Conservation (phyloP, 2,113 vertebrate species). For the Brachyistius frenatus region DNA sequence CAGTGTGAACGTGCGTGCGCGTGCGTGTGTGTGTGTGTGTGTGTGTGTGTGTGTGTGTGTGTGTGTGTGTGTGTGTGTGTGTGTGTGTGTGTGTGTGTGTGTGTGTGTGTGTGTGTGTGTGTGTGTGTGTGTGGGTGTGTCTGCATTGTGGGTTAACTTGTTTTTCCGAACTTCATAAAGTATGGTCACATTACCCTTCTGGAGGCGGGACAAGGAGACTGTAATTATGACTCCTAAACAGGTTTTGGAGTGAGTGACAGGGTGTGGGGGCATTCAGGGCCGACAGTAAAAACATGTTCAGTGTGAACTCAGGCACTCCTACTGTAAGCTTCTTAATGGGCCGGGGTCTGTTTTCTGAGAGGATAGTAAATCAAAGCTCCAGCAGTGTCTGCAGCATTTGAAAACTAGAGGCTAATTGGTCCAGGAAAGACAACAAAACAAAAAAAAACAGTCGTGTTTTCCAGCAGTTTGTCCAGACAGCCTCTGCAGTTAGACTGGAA, state of each 20-base stretch:
- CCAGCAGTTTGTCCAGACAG: not conserved
- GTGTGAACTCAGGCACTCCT: conserved; percentile 9
- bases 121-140: conserved; percentile 56
- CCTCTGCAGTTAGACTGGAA: conserved; percentile 5
- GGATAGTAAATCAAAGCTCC: conserved; percentile 50
- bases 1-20: not conserved
- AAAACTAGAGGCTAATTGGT: not conserved
- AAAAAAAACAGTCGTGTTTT: not conserved
- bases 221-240: conserved; percentile 53
- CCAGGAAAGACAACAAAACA: not conserved
- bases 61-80: conserved; percentile 59
- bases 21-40: not conserved
- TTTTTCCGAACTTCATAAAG: conserved; percentile 67
- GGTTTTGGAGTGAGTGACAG: conserved; percentile 57
- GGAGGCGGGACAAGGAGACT: conserved; percentile 37
- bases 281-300: conserved; percentile 28
- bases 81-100: no score
- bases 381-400: conserved; percentile 18
- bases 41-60: conserved; percentile 10
- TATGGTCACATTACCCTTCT: conserved; percentile 39
- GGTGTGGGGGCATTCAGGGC: conserved; percentile 39
- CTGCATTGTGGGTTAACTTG: conserved; percentile 72
- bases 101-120: conserved; percentile 9
- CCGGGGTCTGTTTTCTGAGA: conserved; percentile 51
- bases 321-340: conserved; percentile 57